phyloP scores from a whole-genome alignment of 2,888 invertebrate species.

The Acanthosepion esculentum region DNA sequence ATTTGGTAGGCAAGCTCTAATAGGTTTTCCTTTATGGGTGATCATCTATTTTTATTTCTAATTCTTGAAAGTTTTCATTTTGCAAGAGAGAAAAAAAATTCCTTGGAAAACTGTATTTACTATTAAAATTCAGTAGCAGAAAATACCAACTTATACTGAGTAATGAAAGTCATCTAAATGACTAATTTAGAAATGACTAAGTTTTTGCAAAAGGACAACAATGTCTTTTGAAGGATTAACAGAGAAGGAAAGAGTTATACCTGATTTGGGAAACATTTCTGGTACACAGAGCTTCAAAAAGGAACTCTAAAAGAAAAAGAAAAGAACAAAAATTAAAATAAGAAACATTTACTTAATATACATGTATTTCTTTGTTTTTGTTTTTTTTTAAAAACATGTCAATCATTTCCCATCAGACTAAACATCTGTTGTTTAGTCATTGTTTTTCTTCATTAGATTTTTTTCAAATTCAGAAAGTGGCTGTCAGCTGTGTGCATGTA shows the following conservation, averaged over 20 bases:
- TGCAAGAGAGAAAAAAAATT: neutral
- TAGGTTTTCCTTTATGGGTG: no score
- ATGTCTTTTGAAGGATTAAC: neutral
- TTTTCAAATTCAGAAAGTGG: no score
- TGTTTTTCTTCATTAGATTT: no score
- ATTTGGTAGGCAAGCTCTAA: no score
- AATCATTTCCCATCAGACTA: neutral
- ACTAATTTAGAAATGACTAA: neutral
- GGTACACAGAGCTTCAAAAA: neutral
- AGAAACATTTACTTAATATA: neutral
- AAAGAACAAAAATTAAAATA: neutral
- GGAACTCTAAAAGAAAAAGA: neutral
- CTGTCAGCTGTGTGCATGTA: no score
- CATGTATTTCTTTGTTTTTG: neutral
- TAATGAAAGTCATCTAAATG: neutral
- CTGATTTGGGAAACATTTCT: conserved; percentile 14
- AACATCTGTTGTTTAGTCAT: neutral
- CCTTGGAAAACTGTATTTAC: neutral
- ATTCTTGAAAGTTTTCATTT: no score
- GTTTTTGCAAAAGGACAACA: neutral
- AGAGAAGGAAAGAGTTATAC: neutral
- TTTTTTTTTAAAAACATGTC: neutral
- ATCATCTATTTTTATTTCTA: no score
- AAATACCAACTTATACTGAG: neutral
- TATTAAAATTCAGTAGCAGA: neutral